Base-by-base conservation (phyloP, 2,888 invertebrate genomes). In the Nowickia ferox region DNA sequence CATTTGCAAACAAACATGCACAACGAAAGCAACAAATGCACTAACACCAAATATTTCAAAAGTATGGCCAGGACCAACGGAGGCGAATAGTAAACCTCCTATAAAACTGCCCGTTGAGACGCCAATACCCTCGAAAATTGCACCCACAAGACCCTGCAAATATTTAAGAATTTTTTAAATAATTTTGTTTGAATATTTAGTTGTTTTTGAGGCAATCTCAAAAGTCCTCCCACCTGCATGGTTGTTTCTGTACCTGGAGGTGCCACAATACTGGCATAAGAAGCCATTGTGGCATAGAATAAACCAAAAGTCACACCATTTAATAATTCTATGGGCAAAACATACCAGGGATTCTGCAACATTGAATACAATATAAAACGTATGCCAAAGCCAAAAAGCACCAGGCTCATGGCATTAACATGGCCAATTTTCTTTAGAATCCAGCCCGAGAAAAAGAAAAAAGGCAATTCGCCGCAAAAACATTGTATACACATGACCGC, bases 261-360 rank as follows among this genome's bases (percentile, higher is more conserved):
- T 2, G 97, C 96, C 1, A 97, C 95, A 85, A 96, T 95, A 90
- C 96, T 96, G 0, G 97, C 97, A 92, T 97, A 98, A 0, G 97
- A 97, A 19, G 97, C 96, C 96, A 97, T 97, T 11, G 97, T 96
- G 0, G 97, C 95, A 92, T 97, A 98, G 89, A 97, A 97, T 91
- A 98, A 94, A 22, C 98, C 98, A 91, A 97, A 97, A 0, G 98
- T 97, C 30, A 98, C 93, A 0, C 98, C 98, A 92, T 98, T 97
- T 10, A 97, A 93, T 84, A 97, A 92, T 92, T 98, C 98, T 72
- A 98, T 95, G 0, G 97, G 96, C 83, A 98, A 93, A 65, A 96
- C 95, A 94, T 95, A 95, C 97, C 98, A 98, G 0, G 97, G 96
- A 92, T 97, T 95, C 1, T 93, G 93, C 74, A 98, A 92, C 74